Conservation (phyloP, 2,888 invertebrate species). For the Netelia melanura region DNA sequence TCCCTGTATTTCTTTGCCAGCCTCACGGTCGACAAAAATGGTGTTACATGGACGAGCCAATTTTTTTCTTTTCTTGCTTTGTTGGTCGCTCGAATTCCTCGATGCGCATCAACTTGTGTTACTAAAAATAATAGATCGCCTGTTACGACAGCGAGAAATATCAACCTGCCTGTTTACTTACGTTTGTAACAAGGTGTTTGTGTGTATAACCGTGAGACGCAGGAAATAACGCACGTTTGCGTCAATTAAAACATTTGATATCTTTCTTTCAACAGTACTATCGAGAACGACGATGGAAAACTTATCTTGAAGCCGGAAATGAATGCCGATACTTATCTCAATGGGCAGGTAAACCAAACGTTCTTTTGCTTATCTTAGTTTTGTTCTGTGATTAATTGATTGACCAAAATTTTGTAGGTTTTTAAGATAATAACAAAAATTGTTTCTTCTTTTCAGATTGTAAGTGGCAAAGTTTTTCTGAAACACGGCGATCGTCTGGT, state of each 20-base stretch:
- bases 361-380: not conserved
- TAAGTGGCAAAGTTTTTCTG: slow-evolving; percentile 83
- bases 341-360: slow-evolving; percentile 84
- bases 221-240: not conserved
- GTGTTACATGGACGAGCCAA: not conserved
- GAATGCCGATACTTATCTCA: slow-evolving; percentile 86
- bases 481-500: slow-evolving; percentile 87
- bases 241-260: slow-evolving; percentile 34
- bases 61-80: slow-evolving; percentile 24
- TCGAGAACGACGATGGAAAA: slow-evolving; percentile 85
- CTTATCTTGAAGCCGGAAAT: slow-evolving; percentile 85
- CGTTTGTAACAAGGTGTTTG: slow-evolving; percentile 9
- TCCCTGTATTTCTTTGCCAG: not conserved
- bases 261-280: slow-evolving; percentile 81
- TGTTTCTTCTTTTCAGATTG: slow-evolving; percentile 77
- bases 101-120: not conserved
- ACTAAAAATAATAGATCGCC: not conserved
- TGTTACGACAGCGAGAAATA: not conserved
- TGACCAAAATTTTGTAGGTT: slow-evolving; percentile 9
- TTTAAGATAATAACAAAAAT: slow-evolving; percentile 15
- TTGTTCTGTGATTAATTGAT: slow-evolving; percentile 35
- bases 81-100: not conserved
- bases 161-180: not conserved
- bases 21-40: slow-evolving; percentile 20
- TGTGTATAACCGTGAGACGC: not conserved